These are phyloP conservation scores for Caenorhabditis sp. DNA, from an alignment of 2,888 invertebrate genomes.

Conservation along the genomic window DNA sequence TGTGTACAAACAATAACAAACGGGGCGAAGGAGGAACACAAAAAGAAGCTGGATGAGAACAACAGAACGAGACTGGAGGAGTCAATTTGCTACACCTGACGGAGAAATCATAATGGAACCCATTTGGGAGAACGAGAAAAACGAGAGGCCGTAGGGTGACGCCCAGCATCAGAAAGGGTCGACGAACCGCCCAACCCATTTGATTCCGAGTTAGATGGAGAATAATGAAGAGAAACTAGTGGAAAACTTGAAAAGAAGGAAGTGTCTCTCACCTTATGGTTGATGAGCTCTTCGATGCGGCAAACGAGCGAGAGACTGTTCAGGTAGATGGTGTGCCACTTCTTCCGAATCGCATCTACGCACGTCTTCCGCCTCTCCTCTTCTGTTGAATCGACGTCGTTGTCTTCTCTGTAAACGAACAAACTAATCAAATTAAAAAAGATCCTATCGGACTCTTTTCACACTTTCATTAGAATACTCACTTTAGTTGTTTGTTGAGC, in stretches of 20 bases:
- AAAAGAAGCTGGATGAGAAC: not conserved
- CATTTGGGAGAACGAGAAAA: conserved; percentile 21
- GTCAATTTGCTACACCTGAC: conserved; percentile 24
- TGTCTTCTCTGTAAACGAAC: conserved; percentile 44
- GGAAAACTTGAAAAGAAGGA: not conserved
- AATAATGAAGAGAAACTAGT: not conserved
- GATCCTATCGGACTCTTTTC: not conserved
- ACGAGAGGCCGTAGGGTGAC: conserved; percentile 14
- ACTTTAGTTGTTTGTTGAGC: conserved; percentile 59
- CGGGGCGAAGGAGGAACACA: not conserved
- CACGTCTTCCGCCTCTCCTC: conserved; percentile 46
- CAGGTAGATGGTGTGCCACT: conserved; percentile 66
- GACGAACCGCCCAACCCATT: conserved; percentile 18
- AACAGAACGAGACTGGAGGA: conserved; percentile 16
- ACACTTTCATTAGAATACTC: conserved; percentile 1
- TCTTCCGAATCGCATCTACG: conserved; percentile 64
- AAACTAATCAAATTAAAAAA: not conserved
- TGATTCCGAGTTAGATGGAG: not conserved
- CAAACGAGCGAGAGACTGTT: conserved; percentile 65
- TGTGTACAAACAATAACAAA: conserved; percentile 45
- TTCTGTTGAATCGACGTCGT: conserved; percentile 31
- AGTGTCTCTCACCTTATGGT: conserved; percentile 52
- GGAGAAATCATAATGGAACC: conserved; percentile 16
- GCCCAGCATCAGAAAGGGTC: conserved; percentile 17
- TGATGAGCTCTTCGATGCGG: conserved; percentile 63